phyloP scores from a whole-genome alignment of 92 coral and sea anemone species.

The Nematostella vectensis region DNA sequence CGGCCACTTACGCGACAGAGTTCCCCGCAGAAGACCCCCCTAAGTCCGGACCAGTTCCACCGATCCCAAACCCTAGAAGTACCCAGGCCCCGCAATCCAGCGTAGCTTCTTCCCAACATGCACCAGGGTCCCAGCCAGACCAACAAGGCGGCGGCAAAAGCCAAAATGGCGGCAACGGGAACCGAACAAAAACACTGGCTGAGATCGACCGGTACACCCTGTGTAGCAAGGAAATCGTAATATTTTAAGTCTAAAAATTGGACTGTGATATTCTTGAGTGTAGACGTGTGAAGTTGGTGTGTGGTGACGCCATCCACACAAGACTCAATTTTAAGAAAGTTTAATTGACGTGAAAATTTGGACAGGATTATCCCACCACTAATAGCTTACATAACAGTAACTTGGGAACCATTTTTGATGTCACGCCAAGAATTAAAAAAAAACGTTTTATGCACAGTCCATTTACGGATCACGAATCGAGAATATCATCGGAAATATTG shows the following conservation, averaged over 20 bases:
- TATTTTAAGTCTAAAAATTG: slow-evolving; percentile 49
- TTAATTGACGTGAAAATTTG: too few relatives aligned
- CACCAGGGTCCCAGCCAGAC: slow-evolving; percentile 11
- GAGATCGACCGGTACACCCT: slow-evolving; percentile 94
- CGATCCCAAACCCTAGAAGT: slow-evolving; percentile 1
- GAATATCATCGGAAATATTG: too few relatives aligned
- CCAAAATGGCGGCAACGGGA: slow-evolving; percentile 29
- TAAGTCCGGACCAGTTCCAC: neutral
- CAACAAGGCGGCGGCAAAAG: slow-evolving; percentile 8
- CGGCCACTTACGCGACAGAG: slow-evolving; percentile 71
- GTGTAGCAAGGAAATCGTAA: slow-evolving; percentile 87
- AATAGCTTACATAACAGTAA: too few relatives aligned
- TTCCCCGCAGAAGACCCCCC: slow-evolving; percentile 41
- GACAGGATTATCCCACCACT: too few relatives aligned
- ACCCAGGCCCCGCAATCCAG: slow-evolving; percentile 4
- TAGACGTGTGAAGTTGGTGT: too few relatives aligned
- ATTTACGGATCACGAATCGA: too few relatives aligned
- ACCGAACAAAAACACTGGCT: slow-evolving; percentile 62
- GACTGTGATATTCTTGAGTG: too few relatives aligned
- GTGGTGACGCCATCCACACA: too few relatives aligned
- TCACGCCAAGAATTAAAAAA: too few relatives aligned
- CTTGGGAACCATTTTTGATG: too few relatives aligned
- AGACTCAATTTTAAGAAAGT: too few relatives aligned
- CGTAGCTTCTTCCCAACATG: slow-evolving; percentile 13
- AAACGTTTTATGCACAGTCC: too few relatives aligned